A percentile compares a stretch with the other conserved stretches of the same genome.
Conservation (phyloP, 2,797 vertebrate species). For the Decapterus maruadsi region DNA sequence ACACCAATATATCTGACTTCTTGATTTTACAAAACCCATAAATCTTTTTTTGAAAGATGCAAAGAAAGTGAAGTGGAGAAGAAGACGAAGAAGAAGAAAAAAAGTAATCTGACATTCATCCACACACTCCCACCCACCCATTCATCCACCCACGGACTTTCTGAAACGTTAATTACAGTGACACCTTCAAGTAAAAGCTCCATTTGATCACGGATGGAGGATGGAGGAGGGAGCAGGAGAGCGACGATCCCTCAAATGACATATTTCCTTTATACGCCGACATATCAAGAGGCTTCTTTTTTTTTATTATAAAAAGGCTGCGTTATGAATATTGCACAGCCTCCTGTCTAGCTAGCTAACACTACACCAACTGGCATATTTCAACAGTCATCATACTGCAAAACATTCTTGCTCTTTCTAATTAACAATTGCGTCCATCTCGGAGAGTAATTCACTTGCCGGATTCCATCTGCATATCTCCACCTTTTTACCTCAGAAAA, state of each 20-base stretch:
- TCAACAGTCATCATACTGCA: conserved; percentile 30
- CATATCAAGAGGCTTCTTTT: conserved; percentile 46
- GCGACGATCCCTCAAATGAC: conserved; percentile 38
- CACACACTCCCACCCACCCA: background rate
- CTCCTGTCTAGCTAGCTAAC: conserved; percentile 16
- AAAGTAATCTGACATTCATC: conserved; percentile 33
- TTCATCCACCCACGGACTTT: conserved; percentile 48
- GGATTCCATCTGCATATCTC: conserved; percentile 51
- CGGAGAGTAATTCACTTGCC: conserved; percentile 34
- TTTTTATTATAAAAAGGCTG: conserved; percentile 7
- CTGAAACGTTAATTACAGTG: conserved; percentile 61
- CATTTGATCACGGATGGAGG: conserved; percentile 63
- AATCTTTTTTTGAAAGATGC: conserved; percentile 30
- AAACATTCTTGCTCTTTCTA: conserved; percentile 41
- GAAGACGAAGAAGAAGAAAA: background rate
- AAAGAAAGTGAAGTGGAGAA: background rate
- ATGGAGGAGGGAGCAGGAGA: conserved; percentile 31
- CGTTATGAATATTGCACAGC: conserved; percentile 54
- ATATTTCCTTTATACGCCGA: conserved; percentile 34
- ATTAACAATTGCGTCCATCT: conserved; percentile 60
- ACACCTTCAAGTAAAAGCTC: conserved; percentile 59
- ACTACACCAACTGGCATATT: conserved; percentile 21
- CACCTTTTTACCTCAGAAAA: conserved; percentile 38
- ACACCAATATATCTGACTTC: conserved; percentile 4
- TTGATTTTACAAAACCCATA: background rate